Evolutionary conservation across 1,140 invertebrate genomes (phyloP).

Genomic region (Drosophila guanche): DNA sequence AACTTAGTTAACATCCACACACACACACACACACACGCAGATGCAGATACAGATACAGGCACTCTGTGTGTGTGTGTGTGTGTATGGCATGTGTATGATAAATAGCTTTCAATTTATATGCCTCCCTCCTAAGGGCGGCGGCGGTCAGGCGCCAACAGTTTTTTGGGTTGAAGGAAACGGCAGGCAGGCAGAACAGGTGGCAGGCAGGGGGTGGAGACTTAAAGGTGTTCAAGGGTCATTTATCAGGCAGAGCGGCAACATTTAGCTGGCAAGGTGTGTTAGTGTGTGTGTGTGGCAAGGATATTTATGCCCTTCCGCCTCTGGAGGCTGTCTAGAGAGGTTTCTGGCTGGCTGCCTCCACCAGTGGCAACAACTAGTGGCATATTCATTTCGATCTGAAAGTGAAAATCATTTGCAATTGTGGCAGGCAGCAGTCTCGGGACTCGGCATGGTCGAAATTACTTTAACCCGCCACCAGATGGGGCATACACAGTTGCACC

Average conservation of each 20-base stretch:
- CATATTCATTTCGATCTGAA: slow-evolving; percentile 79
- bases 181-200: background rate
- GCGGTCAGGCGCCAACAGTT: slow-evolving; percentile 61
- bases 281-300: slow-evolving; percentile 41
- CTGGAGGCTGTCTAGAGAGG: slow-evolving; percentile 8
- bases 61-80: slow-evolving; percentile 39
- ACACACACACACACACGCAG: slow-evolving; percentile 6
- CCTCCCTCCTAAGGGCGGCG: slow-evolving; percentile 43
- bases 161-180: slow-evolving; percentile 6
- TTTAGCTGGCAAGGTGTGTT: slow-evolving; percentile 59
- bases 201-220: slow-evolving; percentile 41
- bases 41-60: background rate
- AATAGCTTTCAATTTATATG: slow-evolving; percentile 82
- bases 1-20: slow-evolving; percentile 73
- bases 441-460: slow-evolving; percentile 73
- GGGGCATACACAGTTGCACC: slow-evolving; percentile 3
- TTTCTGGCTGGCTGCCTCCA: too few relatives aligned
- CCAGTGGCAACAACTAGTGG: slow-evolving; percentile 46
- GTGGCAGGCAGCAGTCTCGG: slow-evolving; percentile 61
- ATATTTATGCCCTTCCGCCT: slow-evolving; percentile 48
- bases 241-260: slow-evolving; percentile 80
- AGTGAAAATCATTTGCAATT: slow-evolving; percentile 82
- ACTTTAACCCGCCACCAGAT: slow-evolving; percentile 63
- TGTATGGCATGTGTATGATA: slow-evolving; percentile 74
- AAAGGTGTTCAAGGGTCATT: slow-evolving; percentile 81